Percentiles rank a stretch among this genome's conserved stretches.
Conservation (phyloP, 2,113 vertebrate genomes). For the Tragulus kanchil region DNA sequence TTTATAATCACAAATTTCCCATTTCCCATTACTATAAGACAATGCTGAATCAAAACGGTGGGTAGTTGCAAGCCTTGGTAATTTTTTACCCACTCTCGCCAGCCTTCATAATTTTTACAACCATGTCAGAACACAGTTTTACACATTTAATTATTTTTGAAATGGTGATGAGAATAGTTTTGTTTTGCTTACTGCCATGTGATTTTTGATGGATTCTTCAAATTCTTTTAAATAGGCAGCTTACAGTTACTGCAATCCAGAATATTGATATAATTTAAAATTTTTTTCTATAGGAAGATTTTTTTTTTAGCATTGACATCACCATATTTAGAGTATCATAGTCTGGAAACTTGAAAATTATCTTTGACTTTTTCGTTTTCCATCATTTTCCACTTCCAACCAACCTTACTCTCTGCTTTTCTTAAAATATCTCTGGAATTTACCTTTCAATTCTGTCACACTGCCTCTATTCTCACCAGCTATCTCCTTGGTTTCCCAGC, state of each 20-base stretch:
- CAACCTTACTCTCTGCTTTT: background rate
- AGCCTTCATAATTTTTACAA: background rate
- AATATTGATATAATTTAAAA: background rate
- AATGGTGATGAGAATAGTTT: background rate
- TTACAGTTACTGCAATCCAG: background rate
- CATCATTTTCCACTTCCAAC: background rate
- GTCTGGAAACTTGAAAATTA: background rate
- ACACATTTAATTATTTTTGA: background rate
- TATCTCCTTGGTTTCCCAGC: background rate
- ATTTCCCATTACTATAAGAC: background rate
- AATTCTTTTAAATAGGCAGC: background rate
- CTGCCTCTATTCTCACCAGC: background rate
- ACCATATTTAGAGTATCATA: background rate
- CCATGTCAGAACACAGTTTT: background rate
- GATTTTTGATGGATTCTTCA: background rate
- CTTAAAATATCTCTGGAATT: slow-evolving; percentile 1
- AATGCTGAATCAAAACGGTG: background rate
- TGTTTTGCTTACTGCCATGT: background rate
- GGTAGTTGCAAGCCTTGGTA: background rate
- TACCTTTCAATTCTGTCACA: background rate
- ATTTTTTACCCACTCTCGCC: background rate
- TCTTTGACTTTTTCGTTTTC: background rate
- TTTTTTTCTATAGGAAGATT: background rate
- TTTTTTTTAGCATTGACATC: background rate
- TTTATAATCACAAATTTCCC: background rate